Base-by-base conservation (phyloP, 2,113 vertebrate species). In the Podarcis muralis region DNA sequence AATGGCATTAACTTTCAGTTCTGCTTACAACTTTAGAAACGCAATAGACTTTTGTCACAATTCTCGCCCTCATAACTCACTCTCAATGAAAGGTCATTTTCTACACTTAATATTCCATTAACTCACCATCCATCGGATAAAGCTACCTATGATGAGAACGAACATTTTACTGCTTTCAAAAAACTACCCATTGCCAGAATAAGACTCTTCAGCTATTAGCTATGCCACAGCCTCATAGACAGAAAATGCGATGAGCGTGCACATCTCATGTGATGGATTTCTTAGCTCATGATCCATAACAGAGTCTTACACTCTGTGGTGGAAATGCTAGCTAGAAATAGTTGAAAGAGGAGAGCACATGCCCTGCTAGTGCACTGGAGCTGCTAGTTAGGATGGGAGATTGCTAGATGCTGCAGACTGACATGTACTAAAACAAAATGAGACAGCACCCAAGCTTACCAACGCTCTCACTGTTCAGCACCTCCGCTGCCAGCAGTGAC, bases 331-430 rank as follows among this genome's bases (percentile, higher is more conserved):
- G 18, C 30, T 94, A 85, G 59, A 94, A 93, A 93, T 71, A 89
- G 93, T 32, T 72, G 37, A 81, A 65, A 71, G 91, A 94, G 72
- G 68, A 71, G 91, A 94, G 76, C 76, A 91, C 87, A 75, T 85
- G 87, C 27, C 57, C 81, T 74, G 11, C 48, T 53, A 53, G 48
- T 53, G 48, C 48, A 53, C 11, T 53, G 66, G 77, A 89, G 92
- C 81, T 89, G 88, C 76, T 87, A 89, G 72, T 0, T 0, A 92
- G 89, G 86, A 86, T 27, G 84, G 1, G 22, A 92, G 91, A 89
- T 80, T 68, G 35, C 40, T 82, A 1, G 0, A 16, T 48, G 93
- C 48, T 89, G 69, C 43, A 79, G 43, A 69, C n/a, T 82, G 72
- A 92, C 48, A 84, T 4, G 32, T 88, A 40, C 77, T 84, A 32